Percentiles rank a stretch among this genome's conserved stretches.
phyloP scores from a whole-genome alignment of 2,888 invertebrate species.

The Pantelozetes paolii region DNA sequence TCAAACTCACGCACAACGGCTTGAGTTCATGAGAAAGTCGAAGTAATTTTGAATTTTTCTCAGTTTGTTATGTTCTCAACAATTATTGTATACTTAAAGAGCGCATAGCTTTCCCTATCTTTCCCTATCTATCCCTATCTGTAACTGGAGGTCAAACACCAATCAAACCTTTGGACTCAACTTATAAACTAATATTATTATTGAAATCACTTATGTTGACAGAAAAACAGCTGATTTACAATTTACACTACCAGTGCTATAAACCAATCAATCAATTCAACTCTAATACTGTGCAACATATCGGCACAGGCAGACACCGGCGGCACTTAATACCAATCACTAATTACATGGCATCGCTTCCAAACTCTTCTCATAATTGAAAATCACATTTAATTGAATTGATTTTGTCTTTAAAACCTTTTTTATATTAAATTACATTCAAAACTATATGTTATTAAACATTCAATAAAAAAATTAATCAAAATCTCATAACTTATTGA shows the following conservation, averaged over 20 bases:
- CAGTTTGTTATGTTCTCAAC: no score
- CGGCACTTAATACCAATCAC: not conserved
- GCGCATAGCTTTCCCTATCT: not conserved
- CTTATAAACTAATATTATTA: conserved; percentile 15
- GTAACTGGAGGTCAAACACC: conserved; percentile 10
- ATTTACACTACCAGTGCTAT: not conserved
- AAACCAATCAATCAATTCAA: not conserved
- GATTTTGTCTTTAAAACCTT: not conserved
- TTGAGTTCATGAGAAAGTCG: conserved; percentile 22
- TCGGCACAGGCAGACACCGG: not conserved
- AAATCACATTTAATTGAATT: not conserved
- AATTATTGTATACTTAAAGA: not conserved
- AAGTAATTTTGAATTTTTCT: not conserved
- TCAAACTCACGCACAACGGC: not conserved
- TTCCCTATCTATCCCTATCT: not conserved
- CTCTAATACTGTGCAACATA: not conserved
- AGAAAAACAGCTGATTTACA: conserved; percentile 15
- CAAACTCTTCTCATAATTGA: not conserved
- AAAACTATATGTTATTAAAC: not conserved
- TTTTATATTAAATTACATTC: no score
- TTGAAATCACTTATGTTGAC: not conserved
- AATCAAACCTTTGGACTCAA: conserved; percentile 16
- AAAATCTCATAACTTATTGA: not conserved
- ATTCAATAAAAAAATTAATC: conserved; percentile 3
- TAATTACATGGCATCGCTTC: not conserved